Evolutionary conservation across 2,797 vertebrate genomes (phyloP).

Genomic region (Smutsia temminckii): DNA sequence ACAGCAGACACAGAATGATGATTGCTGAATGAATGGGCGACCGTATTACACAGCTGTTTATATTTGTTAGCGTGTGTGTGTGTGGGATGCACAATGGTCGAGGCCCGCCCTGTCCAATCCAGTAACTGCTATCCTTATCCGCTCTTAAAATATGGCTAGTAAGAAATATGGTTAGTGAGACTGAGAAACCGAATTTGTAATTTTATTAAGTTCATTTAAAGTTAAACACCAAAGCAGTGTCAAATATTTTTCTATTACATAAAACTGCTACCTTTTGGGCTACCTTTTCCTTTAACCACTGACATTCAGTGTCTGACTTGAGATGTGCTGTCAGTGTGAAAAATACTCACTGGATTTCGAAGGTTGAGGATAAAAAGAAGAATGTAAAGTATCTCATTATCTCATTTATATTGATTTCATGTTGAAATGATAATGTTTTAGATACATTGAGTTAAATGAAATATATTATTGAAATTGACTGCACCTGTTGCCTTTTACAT

Average conservation of each 20-base stretch:
- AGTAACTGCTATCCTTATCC: not conserved
- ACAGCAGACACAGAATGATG: not conserved
- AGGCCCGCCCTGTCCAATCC: not conserved
- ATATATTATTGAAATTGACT: conserved; percentile 1
- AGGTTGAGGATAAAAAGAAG: not conserved
- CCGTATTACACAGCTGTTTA: not conserved
- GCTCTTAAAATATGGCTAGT: not conserved
- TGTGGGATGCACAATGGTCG: not conserved
- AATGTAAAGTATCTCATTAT: not conserved
- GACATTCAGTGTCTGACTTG: not conserved
- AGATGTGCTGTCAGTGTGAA: not conserved
- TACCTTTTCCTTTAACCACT: not conserved
- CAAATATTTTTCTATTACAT: not conserved
- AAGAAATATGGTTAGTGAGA: not conserved
- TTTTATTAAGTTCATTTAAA: not conserved
- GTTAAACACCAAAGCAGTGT: not conserved
- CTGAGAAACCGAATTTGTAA: not conserved
- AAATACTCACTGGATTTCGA: not conserved
- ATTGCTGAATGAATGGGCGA: not conserved
- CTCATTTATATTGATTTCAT: not conserved
- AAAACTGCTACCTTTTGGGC: not conserved
- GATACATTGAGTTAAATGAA: not conserved
- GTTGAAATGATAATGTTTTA: not conserved
- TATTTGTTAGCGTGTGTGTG: not conserved
- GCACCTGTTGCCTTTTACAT: not conserved